phyloP scores from a whole-genome alignment of 2,888 invertebrate genomes.

The Gasteruption jaculator region DNA sequence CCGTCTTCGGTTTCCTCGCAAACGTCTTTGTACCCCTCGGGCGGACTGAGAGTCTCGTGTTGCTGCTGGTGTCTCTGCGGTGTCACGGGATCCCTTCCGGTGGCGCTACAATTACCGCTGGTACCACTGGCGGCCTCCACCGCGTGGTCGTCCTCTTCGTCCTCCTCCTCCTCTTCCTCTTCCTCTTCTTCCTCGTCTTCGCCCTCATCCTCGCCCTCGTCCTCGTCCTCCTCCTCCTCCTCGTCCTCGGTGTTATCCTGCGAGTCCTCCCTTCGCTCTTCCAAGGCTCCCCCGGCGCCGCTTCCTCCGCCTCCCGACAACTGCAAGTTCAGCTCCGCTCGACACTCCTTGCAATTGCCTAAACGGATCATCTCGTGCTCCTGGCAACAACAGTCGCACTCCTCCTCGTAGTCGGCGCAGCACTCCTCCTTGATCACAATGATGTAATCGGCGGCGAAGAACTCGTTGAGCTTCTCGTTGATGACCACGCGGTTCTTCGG shows the following conservation, averaged over 20 bases:
- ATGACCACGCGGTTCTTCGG: constrained; percentile 81
- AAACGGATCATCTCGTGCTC: constrained; percentile 65
- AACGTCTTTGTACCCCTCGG: constrained; percentile 87
- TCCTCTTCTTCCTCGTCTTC: constrained; percentile 13
- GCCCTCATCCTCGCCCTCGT: constrained; percentile 12
- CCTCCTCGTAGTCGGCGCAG: constrained; percentile 75
- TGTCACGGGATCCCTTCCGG: constrained; percentile 21
- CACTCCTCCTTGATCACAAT: constrained; percentile 86
- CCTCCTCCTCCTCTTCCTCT: constrained; percentile 20
- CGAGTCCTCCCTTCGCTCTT: constrained; percentile 24
- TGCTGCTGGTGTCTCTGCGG: constrained; percentile 30
- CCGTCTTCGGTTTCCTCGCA: constrained; percentile 59
- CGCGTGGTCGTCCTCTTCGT: constrained; percentile 10
- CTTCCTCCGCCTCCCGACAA: constrained; percentile 40
- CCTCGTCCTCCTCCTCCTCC: constrained; percentile 23
- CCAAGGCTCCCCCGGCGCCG: constrained; percentile 21
- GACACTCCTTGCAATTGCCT: constrained; percentile 56
- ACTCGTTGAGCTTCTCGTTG: constrained; percentile 84
- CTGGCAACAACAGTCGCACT: constrained; percentile 67
- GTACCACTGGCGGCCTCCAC: neutral
- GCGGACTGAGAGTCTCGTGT: constrained; percentile 82
- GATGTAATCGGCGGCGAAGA: constrained; percentile 89
- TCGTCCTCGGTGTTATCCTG: constrained; percentile 28
- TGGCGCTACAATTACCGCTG: constrained; percentile 23
- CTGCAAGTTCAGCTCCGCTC: constrained; percentile 45